Conservation (phyloP, 92 coral and sea anemone genomes). For the Paragorgia papillata region DNA sequence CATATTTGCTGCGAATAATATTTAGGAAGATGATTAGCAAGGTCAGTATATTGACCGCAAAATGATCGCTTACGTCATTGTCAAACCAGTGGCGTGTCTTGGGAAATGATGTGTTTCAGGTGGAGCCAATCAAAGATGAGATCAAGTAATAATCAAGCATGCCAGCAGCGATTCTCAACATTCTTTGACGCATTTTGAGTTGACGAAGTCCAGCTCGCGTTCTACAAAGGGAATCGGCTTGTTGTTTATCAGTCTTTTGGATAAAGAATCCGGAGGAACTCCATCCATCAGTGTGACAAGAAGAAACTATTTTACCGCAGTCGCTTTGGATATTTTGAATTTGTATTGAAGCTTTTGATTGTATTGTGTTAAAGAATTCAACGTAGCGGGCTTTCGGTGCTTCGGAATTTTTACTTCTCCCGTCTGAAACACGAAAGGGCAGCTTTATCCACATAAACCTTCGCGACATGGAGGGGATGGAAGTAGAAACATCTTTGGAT, state of each 20-base stretch:
- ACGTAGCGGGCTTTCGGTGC: slow-evolving; percentile 16
- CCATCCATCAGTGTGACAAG: not conserved
- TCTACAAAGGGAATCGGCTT: not conserved
- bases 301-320: not conserved
- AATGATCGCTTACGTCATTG: slow-evolving; percentile 33
- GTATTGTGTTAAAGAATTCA: slow-evolving; percentile 34
- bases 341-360: slow-evolving; percentile 15
- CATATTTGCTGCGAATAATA: too few relatives aligned
- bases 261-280: slow-evolving; percentile 12
- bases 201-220: not conserved
- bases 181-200: slow-evolving; percentile 31
- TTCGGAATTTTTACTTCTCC: slow-evolving; percentile 35
- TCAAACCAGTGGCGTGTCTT: slow-evolving; percentile 41
- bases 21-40: too few relatives aligned
- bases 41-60: slow-evolving; percentile 29
- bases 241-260: slow-evolving; percentile 17
- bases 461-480: slow-evolving; percentile 38
- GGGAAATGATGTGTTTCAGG: slow-evolving; percentile 30
- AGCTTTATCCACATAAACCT: slow-evolving; percentile 7
- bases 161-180: slow-evolving; percentile 37
- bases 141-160: slow-evolving; percentile 28
- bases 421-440: slow-evolving; percentile 31
- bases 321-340: not conserved
- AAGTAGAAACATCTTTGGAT: slow-evolving; percentile 92
- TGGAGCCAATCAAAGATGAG: slow-evolving; percentile 27